Conservation (phyloP, 2,113 vertebrate genomes). For the Brachyhypopomus occidentalis region DNA sequence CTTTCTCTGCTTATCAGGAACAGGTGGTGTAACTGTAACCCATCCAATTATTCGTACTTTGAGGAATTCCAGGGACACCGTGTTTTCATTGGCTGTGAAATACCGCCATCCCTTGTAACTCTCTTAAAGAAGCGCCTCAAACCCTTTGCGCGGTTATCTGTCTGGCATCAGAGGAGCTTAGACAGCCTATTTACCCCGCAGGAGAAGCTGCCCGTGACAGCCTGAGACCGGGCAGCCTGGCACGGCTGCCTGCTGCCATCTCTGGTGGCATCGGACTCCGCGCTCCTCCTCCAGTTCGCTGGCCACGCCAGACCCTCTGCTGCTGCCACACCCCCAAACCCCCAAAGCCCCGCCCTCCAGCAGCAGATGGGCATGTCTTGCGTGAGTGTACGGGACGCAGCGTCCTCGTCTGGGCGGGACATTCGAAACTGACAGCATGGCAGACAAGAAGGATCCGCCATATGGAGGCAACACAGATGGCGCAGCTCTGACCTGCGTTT, state of each 20-base stretch:
- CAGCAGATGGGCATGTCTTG: conserved; percentile 36
- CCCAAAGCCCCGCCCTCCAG: too few relatives aligned
- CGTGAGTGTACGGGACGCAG: neutral
- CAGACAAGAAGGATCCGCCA: neutral
- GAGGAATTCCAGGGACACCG: neutral
- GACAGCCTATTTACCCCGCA: conserved; percentile 14
- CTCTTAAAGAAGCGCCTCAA: neutral
- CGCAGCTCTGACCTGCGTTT: too few relatives aligned
- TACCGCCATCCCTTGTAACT: conserved; percentile 10
- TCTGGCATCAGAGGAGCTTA: conserved; percentile 26
- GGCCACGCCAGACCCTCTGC: neutral
- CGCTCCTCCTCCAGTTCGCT: neutral
- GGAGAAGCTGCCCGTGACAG: neutral
- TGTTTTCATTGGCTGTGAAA: conserved; percentile 11
- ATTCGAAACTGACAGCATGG: neutral
- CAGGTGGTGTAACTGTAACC: too few relatives aligned
- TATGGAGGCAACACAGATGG: too few relatives aligned
- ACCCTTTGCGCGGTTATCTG: conserved; percentile 29
- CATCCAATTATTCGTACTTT: neutral
- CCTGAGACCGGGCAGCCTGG: conserved; percentile 10
- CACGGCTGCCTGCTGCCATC: neutral
- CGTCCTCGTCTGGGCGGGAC: neutral
- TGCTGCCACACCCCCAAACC: conserved; percentile 5
- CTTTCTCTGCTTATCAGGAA: neutral
- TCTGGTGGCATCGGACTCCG: neutral